A percentile compares a stretch with the other conserved stretches of the same genome.
Evolutionary conservation across 2,113 vertebrate species (phyloP).

Genomic region (Salminus brasiliensis): DNA sequence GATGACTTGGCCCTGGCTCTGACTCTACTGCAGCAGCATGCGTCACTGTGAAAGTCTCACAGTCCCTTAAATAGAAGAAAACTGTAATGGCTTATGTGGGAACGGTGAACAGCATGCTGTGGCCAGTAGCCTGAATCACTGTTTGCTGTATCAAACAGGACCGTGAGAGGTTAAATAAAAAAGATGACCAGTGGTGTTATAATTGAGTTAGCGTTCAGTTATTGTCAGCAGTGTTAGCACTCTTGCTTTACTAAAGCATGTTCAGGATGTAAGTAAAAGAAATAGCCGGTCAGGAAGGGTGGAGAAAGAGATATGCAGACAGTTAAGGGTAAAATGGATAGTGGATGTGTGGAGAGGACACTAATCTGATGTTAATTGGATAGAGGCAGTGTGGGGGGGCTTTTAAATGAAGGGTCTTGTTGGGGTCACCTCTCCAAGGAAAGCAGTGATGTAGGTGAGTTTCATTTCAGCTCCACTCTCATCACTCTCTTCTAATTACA

Average conservation of each 20-base stretch:
- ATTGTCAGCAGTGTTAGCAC: no score
- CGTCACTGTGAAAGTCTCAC: background rate
- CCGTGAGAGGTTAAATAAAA: no score
- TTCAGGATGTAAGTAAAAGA: background rate
- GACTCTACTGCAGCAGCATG: background rate
- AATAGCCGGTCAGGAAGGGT: no score
- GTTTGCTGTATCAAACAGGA: no score
- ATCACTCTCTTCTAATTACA: conserved; percentile 6
- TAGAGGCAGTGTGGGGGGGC: background rate
- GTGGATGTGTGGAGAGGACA: conserved; percentile 31
- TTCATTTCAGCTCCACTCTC: background rate
- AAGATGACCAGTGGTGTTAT: no score
- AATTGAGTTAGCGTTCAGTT: no score
- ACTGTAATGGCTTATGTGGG: background rate
- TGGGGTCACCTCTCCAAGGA: conserved; percentile 11
- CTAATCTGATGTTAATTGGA: conserved; percentile 32
- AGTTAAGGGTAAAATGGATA: background rate
- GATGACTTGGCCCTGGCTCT: background rate
- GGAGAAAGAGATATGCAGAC: no score
- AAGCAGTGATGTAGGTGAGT: conserved; percentile 21
- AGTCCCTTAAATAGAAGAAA: background rate
- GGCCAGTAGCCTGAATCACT: no score
- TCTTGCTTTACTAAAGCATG: no score
- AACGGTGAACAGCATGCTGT: no score
- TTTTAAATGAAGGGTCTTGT: conserved; percentile 26